These are phyloP conservation scores for Teinopalpus imperialis DNA, from an alignment of 2,888 invertebrate species.

Conservation along the genomic window DNA sequence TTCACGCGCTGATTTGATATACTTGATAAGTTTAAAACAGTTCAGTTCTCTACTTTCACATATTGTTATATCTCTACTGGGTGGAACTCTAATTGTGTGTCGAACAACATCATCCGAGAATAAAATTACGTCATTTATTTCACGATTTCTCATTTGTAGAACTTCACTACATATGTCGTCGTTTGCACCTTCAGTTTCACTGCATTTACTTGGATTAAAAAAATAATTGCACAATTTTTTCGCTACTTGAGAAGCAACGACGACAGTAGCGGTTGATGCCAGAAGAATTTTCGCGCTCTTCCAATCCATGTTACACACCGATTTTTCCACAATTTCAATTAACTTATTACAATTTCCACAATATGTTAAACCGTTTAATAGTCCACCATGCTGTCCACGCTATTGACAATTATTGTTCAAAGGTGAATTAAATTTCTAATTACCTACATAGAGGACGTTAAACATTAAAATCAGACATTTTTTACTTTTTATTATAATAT, in stretches of 20 bases:
- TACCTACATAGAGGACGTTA: no score
- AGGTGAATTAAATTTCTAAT: not conserved
- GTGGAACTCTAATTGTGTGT: constrained; percentile 60
- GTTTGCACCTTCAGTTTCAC: constrained; percentile 39
- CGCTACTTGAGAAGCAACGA: constrained; percentile 66
- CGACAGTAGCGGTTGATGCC: constrained; percentile 66
- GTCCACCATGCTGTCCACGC: constrained; percentile 71
- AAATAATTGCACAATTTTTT: constrained; percentile 66
- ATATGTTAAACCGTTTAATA: constrained; percentile 31
- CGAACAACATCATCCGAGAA: constrained; percentile 69
- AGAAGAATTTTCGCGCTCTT: constrained; percentile 66
- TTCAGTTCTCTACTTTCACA: constrained; percentile 71
- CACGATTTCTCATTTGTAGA: constrained; percentile 57
- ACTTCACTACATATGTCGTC: constrained; percentile 58
- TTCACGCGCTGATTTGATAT: constrained; percentile 73
- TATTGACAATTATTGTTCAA: constrained; percentile 35
- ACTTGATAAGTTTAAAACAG: constrained; percentile 72
- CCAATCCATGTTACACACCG: constrained; percentile 61
- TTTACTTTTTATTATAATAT: no score
- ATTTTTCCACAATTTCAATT: constrained; percentile 37
- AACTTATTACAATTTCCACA: no score
- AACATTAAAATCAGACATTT: no score
- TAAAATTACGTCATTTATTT: constrained; percentile 74
- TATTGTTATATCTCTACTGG: constrained; percentile 61
- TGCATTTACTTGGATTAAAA: constrained; percentile 40